phyloP scores from a whole-genome alignment of 2,113 vertebrate species.

The Riparia riparia region DNA sequence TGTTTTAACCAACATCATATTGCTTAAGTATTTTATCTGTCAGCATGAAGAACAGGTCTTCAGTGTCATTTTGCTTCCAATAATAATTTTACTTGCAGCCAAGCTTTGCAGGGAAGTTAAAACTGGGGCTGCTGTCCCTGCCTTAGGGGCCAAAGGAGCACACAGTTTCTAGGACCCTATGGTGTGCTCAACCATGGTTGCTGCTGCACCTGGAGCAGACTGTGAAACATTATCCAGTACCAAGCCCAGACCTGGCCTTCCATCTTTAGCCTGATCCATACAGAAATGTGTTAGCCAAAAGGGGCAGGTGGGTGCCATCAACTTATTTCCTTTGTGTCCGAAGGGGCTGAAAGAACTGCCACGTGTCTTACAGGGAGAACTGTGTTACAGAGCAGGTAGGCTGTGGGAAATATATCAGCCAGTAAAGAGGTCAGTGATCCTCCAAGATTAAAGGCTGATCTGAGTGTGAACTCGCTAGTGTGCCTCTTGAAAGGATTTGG shows the following conservation, averaged over 20 bases:
- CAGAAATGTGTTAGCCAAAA: background rate
- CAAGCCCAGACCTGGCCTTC: background rate
- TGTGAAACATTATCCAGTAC: background rate
- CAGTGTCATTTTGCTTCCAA: background rate
- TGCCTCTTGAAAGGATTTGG: slow-evolving; percentile 18
- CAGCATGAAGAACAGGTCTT: background rate
- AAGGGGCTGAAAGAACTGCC: background rate
- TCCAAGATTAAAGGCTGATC: slow-evolving; percentile 21
- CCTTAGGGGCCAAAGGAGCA: background rate
- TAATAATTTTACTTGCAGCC: background rate
- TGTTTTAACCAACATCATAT: background rate
- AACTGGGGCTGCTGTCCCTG: background rate
- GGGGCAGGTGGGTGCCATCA: background rate
- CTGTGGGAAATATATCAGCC: background rate
- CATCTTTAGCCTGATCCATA: background rate
- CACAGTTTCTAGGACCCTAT: background rate
- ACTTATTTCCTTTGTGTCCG: accelerated
- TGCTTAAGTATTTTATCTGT: background rate
- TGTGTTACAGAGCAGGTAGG: background rate
- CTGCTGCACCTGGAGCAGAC: background rate
- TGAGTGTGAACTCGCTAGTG: background rate
- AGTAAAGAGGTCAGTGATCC: background rate
- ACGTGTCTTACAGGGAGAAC: background rate
- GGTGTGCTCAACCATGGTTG: background rate
- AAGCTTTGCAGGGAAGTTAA: background rate